Evolutionary conservation across 2,113 vertebrate species (phyloP), one percentile per base, ranked within the genome.

Genomic region (Micromys minutus): DNA sequence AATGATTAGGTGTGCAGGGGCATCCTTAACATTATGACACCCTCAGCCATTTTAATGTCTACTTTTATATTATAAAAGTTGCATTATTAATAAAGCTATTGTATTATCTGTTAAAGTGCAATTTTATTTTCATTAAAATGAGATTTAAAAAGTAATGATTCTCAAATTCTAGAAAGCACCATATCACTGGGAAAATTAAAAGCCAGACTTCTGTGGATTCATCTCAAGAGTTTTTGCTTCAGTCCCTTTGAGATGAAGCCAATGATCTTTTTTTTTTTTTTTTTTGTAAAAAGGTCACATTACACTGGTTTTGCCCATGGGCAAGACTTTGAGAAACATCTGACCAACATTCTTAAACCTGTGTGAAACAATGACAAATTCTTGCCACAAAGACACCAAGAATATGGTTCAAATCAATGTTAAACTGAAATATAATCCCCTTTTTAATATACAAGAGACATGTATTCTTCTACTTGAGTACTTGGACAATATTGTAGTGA

Each of bases 381-480:
- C 22, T 67, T 59, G 36, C 8, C 39, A 85, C 15, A 95, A 24
- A 7, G 42, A 52, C 31, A 50, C 67, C 2, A 59, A 93, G 24
- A 95, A 55, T 4, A 89, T 7, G 74, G 59, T 59, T 77, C 55
- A 93, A 36, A 83, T 34, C 0, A 1, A 57, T n/a, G 12, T 24
- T 42, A 87, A 31, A 69, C 34, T 42, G 77, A 94, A 89, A 47
- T 15, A 42, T 75, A 34, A 74, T 84, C 81, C 87, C 34, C 1
- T 7, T 83, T 74, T 92, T 89, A 74, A 90, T 0, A 94, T n/a
- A 86, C 67, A 81, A 93, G 36, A 29, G 26, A 84, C 26, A 39
- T 10, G n/a, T 45, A 75, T 83, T 92, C 45, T 91, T 87, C 95
- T 81, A 95, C 76, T 72, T 36, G 77, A 83, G 45, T 65, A 34